Conservation (phyloP, 1,140 invertebrate genomes). For the Manduca sexta region DNA sequence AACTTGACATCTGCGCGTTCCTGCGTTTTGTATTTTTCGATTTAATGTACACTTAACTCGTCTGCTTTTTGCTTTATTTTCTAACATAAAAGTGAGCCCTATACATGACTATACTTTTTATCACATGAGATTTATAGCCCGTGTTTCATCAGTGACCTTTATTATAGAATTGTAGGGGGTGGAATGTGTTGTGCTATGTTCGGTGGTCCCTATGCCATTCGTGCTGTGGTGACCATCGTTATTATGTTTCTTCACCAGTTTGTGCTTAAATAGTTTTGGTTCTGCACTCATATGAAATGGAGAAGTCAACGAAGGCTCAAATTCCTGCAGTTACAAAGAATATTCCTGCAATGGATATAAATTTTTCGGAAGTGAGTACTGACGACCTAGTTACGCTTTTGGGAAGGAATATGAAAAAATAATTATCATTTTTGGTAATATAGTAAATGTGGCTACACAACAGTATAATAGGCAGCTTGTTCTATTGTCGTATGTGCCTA, state of each 20-base stretch:
- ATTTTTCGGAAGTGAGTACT: conserved; percentile 53
- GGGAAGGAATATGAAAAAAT: too few species aligned
- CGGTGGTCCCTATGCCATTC: conserved; percentile 23
- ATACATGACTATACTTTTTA: background rate
- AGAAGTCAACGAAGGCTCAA: conserved; percentile 25
- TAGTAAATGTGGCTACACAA: too few species aligned
- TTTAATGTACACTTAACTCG: conserved; percentile 53
- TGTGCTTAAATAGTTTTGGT: conserved; percentile 24
- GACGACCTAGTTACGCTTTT: background rate
- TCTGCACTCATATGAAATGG: conserved; percentile 21
- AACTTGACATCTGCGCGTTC: conserved; percentile 71
- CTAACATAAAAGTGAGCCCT: conserved; percentile 8
- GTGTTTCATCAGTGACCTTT: background rate
- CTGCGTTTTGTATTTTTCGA: conserved; percentile 62
- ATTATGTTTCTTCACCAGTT: conserved; percentile 24
- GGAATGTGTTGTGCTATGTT: conserved; percentile 39
- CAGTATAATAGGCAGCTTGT: too few species aligned
- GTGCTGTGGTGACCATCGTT: conserved; percentile 23
- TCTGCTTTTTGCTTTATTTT: conserved; percentile 26
- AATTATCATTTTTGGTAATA: too few species aligned
- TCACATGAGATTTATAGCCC: background rate
- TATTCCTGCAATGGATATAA: conserved; percentile 49
- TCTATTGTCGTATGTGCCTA: too few species aligned
- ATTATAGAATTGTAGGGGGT: conserved; percentile 6
- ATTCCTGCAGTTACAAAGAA: conserved; percentile 46